phyloP scores from a whole-genome alignment of 2,888 invertebrate genomes.

The Leptinotarsa tumamoca region DNA sequence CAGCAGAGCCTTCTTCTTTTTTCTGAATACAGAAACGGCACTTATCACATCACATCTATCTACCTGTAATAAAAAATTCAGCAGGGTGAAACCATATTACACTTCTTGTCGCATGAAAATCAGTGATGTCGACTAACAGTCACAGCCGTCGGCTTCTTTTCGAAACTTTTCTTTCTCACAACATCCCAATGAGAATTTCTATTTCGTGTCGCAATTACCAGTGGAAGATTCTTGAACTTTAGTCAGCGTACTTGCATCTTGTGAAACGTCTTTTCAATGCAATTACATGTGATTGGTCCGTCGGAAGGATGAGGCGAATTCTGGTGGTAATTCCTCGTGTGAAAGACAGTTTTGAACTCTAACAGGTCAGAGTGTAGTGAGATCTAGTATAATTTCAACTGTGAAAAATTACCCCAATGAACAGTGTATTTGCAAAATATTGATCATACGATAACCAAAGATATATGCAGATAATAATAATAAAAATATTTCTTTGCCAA shows the following conservation, averaged over 20 bases:
- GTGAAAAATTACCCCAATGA: no score
- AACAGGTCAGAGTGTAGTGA: not conserved
- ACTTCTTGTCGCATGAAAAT: slow-evolving; percentile 4
- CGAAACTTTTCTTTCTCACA: slow-evolving; percentile 15
- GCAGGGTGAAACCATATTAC: slow-evolving; percentile 8
- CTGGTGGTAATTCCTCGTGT: not conserved
- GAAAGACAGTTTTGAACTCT: not conserved
- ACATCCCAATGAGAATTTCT: slow-evolving; percentile 27
- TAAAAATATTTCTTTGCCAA: no score
- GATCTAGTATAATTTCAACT: no score
- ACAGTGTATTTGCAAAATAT: no score
- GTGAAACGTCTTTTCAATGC: not conserved
- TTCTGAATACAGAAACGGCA: not conserved
- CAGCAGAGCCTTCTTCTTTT: not conserved
- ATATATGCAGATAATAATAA: no score
- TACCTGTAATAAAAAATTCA: slow-evolving; percentile 6
- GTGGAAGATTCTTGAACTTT: slow-evolving; percentile 32
- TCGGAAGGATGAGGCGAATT: not conserved
- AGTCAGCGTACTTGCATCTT: slow-evolving; percentile 1
- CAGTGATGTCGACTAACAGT: not conserved
- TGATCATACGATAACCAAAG: no score
- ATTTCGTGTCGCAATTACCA: slow-evolving; percentile 33
- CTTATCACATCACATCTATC: not conserved
- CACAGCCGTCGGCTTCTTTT: not conserved
- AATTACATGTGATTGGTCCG: not conserved